phyloP scores from a whole-genome alignment of 2,797 vertebrate species.

The Cyprinodon diabolis region DNA sequence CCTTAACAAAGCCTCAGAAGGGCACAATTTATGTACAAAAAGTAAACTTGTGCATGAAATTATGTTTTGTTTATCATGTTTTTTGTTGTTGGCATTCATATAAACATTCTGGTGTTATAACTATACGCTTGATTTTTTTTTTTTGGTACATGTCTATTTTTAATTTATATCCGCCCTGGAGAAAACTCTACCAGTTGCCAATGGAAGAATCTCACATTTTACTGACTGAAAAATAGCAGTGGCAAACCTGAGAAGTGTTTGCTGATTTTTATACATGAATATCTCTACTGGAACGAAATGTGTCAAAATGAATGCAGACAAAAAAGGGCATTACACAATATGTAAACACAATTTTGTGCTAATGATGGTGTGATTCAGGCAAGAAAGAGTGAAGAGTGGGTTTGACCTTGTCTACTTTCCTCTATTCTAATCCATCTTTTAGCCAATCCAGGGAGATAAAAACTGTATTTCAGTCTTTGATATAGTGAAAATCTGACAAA shows the following conservation, averaged over 20 bases:
- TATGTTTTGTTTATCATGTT: too few species aligned
- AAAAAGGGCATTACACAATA: slow-evolving; percentile 33
- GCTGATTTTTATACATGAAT: slow-evolving; percentile 55
- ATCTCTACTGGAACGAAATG: slow-evolving; percentile 26
- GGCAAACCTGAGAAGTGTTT: slow-evolving; percentile 31
- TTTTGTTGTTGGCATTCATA: too few species aligned
- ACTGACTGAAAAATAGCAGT: slow-evolving; percentile 46
- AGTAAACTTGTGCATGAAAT: too few species aligned
- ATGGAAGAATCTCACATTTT: slow-evolving; percentile 7
- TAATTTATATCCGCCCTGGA: too few species aligned
- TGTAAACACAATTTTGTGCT: slow-evolving; percentile 10
- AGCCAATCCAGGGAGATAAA: slow-evolving; percentile 51
- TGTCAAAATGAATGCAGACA: neutral
- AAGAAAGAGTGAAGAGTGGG: slow-evolving; percentile 20
- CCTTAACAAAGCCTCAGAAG: too few species aligned
- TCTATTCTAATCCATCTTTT: slow-evolving; percentile 66
- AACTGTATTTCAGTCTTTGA: slow-evolving; percentile 57
- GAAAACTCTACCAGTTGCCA: too few species aligned
- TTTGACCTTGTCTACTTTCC: slow-evolving; percentile 38
- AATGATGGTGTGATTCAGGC: neutral
- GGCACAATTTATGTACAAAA: too few species aligned
- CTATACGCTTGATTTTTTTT: too few species aligned
- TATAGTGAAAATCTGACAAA: slow-evolving; percentile 73
- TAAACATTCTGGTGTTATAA: too few species aligned
- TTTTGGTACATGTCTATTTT: too few species aligned